phyloP scores from a whole-genome alignment of 1,140 invertebrate genomes.

The Bombus cullumanus region DNA sequence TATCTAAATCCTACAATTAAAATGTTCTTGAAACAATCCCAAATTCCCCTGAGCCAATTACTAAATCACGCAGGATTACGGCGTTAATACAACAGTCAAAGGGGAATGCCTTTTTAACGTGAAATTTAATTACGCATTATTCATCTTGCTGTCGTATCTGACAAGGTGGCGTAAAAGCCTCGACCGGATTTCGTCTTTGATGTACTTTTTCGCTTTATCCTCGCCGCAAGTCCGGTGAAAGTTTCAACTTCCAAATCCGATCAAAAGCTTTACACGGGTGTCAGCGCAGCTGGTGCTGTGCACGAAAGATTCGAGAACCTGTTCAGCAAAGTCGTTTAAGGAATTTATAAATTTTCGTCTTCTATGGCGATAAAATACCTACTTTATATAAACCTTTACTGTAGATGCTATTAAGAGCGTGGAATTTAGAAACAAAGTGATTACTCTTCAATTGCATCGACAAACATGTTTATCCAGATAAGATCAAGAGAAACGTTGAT shows the following conservation, averaged over 20 bases:
- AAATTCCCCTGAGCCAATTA: neutral
- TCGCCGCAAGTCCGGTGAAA: neutral
- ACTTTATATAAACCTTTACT: neutral
- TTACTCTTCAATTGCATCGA: too few relatives aligned
- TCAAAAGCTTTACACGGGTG: constrained; percentile 37
- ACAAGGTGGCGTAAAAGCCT: neutral
- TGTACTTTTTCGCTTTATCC: constrained; percentile 10
- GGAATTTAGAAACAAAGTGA: neutral
- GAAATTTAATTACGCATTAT: constrained; percentile 59
- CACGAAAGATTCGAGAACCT: neutral
- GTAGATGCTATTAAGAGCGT: neutral
- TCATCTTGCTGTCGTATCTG: neutral
- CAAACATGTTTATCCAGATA: neutral
- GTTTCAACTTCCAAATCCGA: constrained; percentile 43
- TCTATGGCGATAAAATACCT: too few relatives aligned
- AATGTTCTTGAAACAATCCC: neutral
- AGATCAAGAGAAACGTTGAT: neutral
- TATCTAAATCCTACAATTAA: neutral
- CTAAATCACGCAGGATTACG: neutral
- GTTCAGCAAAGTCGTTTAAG: constrained; percentile 18
- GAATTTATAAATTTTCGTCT: constrained; percentile 23
- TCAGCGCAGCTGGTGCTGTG: constrained; percentile 20
- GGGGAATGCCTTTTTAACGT: neutral
- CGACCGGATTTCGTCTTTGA: constrained; percentile 11
- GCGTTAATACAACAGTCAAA: neutral